A percentile compares a stretch with the other conserved stretches of the same genome.
Conservation (phyloP, 2,113 vertebrate species). For the Irena cyanogastra region DNA sequence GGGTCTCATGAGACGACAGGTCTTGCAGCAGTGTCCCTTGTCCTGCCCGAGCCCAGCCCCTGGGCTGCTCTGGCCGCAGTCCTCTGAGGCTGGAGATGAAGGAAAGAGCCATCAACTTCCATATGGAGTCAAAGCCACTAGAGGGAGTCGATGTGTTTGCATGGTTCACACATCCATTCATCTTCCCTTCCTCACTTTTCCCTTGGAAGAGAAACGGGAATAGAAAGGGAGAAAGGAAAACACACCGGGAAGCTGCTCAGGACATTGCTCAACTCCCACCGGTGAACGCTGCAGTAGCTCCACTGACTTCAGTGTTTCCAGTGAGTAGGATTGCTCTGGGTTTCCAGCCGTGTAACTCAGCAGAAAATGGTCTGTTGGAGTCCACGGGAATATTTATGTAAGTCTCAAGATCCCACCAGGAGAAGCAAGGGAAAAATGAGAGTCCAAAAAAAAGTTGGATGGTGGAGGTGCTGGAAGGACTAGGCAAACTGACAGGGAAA, state of each 20-base stretch:
- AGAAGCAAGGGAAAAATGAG: background rate
- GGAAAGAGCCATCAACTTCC: background rate
- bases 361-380: background rate
- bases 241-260: background rate
- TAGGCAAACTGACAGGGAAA: background rate
- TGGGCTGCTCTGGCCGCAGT: background rate
- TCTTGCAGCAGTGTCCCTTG: background rate
- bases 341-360: background rate
- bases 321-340: background rate
- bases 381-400: background rate
- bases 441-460: background rate
- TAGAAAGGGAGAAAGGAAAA: background rate
- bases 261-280: background rate
- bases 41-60: background rate
- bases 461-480: background rate
- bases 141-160: conserved; percentile 60
- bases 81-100: background rate
- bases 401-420: background rate
- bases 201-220: background rate
- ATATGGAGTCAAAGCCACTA: conserved; percentile 40
- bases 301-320: conserved; percentile 6
- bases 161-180: background rate
- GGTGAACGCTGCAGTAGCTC: background rate
- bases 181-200: background rate
- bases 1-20: background rate